phyloP scores from a whole-genome alignment of 2,113 vertebrate genomes.

The Tichodroma muraria region DNA sequence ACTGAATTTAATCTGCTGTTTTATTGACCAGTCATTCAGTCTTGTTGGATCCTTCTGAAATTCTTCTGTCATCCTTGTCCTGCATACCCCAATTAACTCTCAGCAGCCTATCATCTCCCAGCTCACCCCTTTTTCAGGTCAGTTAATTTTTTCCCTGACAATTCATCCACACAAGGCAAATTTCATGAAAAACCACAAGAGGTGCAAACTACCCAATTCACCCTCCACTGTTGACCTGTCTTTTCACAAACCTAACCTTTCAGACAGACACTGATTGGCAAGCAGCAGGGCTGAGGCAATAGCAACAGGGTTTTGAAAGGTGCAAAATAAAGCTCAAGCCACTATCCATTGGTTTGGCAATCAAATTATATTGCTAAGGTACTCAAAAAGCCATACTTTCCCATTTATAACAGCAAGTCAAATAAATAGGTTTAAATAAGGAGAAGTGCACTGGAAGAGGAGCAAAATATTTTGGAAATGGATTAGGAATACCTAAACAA shows the following conservation, averaged over 20 bases:
- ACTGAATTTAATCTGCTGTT: not conserved
- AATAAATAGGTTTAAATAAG: conserved; percentile 3
- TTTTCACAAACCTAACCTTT: not conserved
- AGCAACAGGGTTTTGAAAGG: not conserved
- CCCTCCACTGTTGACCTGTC: not conserved
- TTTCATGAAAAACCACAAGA: not conserved
- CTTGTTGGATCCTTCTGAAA: not conserved
- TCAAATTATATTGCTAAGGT: not conserved
- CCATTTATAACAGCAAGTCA: not conserved
- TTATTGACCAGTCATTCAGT: not conserved
- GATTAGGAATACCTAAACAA: conserved; percentile 14
- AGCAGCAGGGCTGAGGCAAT: not conserved
- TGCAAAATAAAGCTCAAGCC: not conserved
- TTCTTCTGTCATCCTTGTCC: not conserved
- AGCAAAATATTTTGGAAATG: conserved; percentile 19
- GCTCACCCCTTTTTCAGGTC: not conserved
- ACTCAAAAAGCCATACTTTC: not conserved
- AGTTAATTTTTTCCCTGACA: not conserved
- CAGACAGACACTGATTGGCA: not conserved
- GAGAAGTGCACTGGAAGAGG: not conserved
- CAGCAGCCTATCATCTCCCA: not conserved
- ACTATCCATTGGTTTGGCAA: not conserved
- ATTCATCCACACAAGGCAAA: not conserved
- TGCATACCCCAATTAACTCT: not conserved
- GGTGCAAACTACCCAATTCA: not conserved